A percentile compares a stretch with the other conserved stretches of the same genome.
These are phyloP conservation scores for Bovichtus diacanthus DNA, from an alignment of 2,797 vertebrate genomes.

Conservation along the genomic window DNA sequence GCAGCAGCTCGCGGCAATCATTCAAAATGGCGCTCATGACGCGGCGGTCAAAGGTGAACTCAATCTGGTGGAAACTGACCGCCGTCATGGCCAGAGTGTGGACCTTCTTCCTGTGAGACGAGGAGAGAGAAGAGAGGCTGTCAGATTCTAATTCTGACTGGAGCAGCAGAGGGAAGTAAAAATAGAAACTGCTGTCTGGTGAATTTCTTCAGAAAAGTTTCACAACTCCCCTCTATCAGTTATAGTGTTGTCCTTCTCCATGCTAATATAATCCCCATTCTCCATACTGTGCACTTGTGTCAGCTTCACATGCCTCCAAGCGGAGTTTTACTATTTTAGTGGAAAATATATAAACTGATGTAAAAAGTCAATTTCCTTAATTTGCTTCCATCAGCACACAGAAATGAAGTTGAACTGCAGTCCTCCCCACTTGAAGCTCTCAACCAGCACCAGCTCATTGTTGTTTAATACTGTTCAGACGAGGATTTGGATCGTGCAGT, in stretches of 20 bases:
- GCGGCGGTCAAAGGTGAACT: conserved; percentile 97
- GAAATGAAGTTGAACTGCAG: conserved; percentile 22
- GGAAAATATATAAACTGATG: conserved; percentile 54
- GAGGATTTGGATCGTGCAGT: too few species aligned
- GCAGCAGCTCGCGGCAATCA: conserved; percentile 94
- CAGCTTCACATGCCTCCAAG: conserved; percentile 48
- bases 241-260: conserved; percentile 58
- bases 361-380: conserved; percentile 62
- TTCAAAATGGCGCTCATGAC: conserved; percentile 91
- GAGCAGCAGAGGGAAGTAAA: conserved; percentile 58
- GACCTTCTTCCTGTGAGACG: conserved; percentile 86
- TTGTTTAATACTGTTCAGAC: background rate
- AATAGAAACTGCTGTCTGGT: conserved; percentile 74
- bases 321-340: conserved; percentile 50
- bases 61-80: conserved; percentile 96
- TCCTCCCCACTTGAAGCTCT: conserved; percentile 3
- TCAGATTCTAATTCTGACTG: conserved; percentile 62
- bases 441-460: background rate
- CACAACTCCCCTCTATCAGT: conserved; percentile 36
- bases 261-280: conserved; percentile 54
- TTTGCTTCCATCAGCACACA: conserved; percentile 62
- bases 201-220: conserved; percentile 53
- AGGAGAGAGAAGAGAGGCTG: conserved; percentile 30
- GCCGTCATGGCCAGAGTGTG: conserved; percentile 95
- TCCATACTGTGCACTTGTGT: conserved; percentile 50